Evolutionary conservation across 92 coral and sea anemone genomes (phyloP).

Genomic region (Desmophyllum pertusum): DNA sequence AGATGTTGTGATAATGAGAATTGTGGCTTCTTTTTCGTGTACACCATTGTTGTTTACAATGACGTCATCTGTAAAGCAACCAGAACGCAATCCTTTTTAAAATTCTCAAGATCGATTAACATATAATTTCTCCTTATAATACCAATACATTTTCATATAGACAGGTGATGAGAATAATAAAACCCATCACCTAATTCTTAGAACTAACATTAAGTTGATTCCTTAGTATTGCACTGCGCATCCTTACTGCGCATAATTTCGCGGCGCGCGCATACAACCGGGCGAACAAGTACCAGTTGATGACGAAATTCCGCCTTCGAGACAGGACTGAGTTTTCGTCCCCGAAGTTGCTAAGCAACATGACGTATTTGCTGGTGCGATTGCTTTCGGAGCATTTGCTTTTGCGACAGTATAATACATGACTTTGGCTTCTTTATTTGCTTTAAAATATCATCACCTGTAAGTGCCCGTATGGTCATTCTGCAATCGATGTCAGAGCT

Average conservation of each 20-base stretch:
- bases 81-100: background rate
- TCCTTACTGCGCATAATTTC: too few relatives aligned
- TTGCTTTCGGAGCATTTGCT: too few relatives aligned
- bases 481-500: constrained; percentile 32
- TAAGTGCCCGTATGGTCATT: constrained; percentile 17
- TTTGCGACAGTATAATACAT: too few relatives aligned
- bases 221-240: too few relatives aligned
- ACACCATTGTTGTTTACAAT: background rate
- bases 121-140: background rate
- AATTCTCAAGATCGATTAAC: background rate
- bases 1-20: constrained; percentile 24
- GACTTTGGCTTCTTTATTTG: too few relatives aligned
- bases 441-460: constrained; percentile 30
- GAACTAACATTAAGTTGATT: too few relatives aligned
- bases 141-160: background rate
- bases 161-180: background rate
- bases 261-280: too few relatives aligned
- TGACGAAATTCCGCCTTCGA: too few relatives aligned
- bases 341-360: too few relatives aligned
- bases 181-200: background rate
- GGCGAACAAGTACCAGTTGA: too few relatives aligned
- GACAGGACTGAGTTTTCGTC: too few relatives aligned
- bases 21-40: constrained; percentile 27
- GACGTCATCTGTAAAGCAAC: constrained; percentile 7
- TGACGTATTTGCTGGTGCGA: too few relatives aligned